These are phyloP conservation scores for Stramonita haemastoma DNA, from an alignment of 2,888 invertebrate genomes.

Conservation along the genomic window DNA sequence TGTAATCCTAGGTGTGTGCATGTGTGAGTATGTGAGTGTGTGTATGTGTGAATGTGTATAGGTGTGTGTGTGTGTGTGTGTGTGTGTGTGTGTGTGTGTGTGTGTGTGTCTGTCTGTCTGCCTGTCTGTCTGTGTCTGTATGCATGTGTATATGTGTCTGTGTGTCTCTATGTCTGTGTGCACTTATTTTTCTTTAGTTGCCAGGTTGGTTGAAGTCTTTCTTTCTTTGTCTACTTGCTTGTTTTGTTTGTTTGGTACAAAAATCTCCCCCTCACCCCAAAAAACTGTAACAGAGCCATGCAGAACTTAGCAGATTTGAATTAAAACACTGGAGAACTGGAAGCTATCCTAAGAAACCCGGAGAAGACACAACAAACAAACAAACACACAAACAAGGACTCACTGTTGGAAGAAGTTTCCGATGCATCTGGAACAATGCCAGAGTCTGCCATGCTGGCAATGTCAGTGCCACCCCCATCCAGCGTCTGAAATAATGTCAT, in stretches of 20 bases:
- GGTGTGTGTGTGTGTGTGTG: too few species aligned
- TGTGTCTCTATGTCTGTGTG: not conserved
- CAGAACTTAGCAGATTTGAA: not conserved
- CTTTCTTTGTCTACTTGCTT: not conserved
- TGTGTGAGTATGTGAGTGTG: too few species aligned
- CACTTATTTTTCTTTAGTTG: not conserved
- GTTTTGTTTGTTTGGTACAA: not conserved
- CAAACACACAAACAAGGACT: not conserved
- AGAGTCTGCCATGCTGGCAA: slow-evolving; percentile 50
- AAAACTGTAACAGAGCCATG: not conserved
- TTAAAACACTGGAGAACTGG: not conserved
- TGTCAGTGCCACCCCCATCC: slow-evolving; percentile 24
- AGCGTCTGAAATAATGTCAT: not conserved
- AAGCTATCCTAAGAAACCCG: not conserved
- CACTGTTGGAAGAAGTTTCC: slow-evolving; percentile 43
- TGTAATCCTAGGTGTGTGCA: too few species aligned
- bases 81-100: not conserved
- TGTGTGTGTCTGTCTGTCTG: not conserved
- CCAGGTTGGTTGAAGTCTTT: not conserved
- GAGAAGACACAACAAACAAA: not conserved
- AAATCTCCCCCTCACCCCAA: not conserved
- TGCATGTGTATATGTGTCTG: not conserved
- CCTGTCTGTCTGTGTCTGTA: not conserved
- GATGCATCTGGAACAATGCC: slow-evolving; percentile 60
- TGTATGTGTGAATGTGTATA: too few species aligned